phyloP scores from a whole-genome alignment of 2,888 invertebrate species.

The Chymomyza procnemis region DNA sequence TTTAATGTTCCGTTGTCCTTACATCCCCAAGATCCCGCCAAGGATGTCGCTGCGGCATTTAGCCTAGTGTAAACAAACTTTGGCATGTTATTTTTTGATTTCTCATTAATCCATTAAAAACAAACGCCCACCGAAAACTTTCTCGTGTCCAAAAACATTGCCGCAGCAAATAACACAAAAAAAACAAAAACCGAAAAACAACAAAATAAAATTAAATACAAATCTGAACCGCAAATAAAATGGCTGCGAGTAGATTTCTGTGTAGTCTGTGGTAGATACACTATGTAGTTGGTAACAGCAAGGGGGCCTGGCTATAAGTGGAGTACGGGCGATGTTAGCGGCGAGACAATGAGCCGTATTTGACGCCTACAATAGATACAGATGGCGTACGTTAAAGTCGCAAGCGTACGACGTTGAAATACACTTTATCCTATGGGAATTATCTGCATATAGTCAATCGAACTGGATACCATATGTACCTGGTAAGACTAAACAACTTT shows the following conservation, averaged over 20 bases:
- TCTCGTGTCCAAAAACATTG: slow-evolving; percentile 33
- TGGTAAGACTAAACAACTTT: too few relatives aligned
- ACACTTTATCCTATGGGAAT: too few relatives aligned
- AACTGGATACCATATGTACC: too few relatives aligned
- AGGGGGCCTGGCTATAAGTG: neutral
- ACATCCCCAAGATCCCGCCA: neutral
- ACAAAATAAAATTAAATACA: slow-evolving; percentile 8
- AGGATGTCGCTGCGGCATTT: slow-evolving; percentile 13
- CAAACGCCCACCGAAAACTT: slow-evolving; percentile 10
- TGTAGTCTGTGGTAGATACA: neutral
- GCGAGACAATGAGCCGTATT: neutral
- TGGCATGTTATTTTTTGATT: slow-evolving; percentile 1
- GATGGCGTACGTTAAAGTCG: too few relatives aligned
- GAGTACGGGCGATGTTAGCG: neutral
- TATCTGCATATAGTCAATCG: too few relatives aligned
- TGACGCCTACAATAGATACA: neutral
- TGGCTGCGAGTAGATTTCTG: neutral
- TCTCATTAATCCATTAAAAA: slow-evolving; percentile 21
- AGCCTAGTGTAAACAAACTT: slow-evolving; percentile 2
- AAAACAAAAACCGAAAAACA: slow-evolving; percentile 4
- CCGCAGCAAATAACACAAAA: neutral
- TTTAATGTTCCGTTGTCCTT: too few relatives aligned
- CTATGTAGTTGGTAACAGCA: neutral
- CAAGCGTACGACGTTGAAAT: too few relatives aligned
- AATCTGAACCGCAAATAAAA: neutral